Percentiles rank a stretch among this genome's conserved stretches.
phyloP scores from a whole-genome alignment of 2,888 invertebrate species.

The Oxycera nigricornis region DNA sequence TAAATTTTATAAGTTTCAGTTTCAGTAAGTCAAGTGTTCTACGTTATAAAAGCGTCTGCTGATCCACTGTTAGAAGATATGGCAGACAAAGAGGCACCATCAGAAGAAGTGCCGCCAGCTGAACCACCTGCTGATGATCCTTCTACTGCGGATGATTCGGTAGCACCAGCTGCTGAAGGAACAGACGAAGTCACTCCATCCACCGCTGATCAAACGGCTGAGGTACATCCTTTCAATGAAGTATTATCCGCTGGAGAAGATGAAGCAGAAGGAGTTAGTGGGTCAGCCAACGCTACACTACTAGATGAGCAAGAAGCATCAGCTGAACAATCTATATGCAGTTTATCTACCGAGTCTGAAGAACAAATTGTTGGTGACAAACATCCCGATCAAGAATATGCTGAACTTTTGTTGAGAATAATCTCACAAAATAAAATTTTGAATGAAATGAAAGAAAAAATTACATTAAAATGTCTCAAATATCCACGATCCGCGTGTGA shows the following conservation, averaged over 20 bases:
- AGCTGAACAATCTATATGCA: neutral
- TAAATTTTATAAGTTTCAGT: neutral
- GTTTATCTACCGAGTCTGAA: neutral
- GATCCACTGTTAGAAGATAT: neutral
- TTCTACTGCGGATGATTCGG: neutral
- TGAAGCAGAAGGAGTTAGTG: neutral
- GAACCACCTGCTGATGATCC: neutral
- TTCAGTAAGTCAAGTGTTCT: neutral
- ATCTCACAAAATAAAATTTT: slow-evolving; percentile 57
- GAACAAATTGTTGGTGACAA: neutral
- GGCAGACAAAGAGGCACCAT: slow-evolving; percentile 1
- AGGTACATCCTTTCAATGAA: too few species aligned
- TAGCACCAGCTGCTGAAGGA: neutral
- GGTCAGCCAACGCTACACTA: neutral
- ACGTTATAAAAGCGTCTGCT: too few species aligned
- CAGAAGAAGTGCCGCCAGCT: neutral
- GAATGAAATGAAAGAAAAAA: slow-evolving; percentile 54
- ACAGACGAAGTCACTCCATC: neutral
- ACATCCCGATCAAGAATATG: slow-evolving; percentile 51
- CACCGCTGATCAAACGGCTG: neutral
- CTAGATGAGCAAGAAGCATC: neutral
- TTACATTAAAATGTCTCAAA: slow-evolving; percentile 53
- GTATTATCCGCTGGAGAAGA: neutral
- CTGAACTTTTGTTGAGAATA: slow-evolving; percentile 55
- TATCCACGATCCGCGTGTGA: slow-evolving; percentile 54